Conservation (phyloP, 2,888 invertebrate species). For the Drosophila nigricruria region DNA sequence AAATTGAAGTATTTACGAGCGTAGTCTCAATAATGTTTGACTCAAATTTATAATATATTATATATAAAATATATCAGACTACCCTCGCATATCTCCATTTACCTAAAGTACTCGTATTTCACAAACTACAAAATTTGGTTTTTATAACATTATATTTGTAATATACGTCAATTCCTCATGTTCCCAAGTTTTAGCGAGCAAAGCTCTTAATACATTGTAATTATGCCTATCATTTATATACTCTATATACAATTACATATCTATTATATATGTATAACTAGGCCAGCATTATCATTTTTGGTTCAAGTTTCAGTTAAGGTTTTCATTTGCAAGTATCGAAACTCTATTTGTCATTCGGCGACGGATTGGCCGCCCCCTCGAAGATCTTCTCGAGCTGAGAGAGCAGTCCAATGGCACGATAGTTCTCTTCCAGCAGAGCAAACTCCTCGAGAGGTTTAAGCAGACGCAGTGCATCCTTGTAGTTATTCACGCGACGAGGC, state of each 20-base stretch:
- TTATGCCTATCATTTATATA: not conserved
- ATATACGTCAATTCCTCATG: not conserved
- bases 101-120: not conserved
- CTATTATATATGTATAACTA: conserved; percentile 7
- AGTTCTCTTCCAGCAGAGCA: conserved; percentile 81
- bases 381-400: conserved; percentile 82
- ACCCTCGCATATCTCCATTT: not conserved
- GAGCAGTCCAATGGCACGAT: conserved; percentile 82
- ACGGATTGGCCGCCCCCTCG: conserved; percentile 44
- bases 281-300: conserved; percentile 36
- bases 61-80: not conserved
- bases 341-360: conserved; percentile 6
- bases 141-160: not conserved
- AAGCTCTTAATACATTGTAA: conserved; percentile 17
- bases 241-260: not conserved
- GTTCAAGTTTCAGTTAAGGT: conserved; percentile 26
- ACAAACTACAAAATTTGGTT: not conserved
- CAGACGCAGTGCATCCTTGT: conserved; percentile 79
- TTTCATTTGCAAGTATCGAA: not conserved
- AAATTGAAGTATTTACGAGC: not conserved
- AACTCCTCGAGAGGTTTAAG: conserved; percentile 83
- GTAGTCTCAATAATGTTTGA: not conserved
- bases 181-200: conserved; percentile 6
- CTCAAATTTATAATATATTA: not conserved
- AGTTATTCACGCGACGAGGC: conserved; percentile 67